Evolutionary conservation across 2,797 vertebrate genomes (phyloP), one percentile per base, ranked within the genome.

Genomic region (Acanthurus tractus): DNA sequence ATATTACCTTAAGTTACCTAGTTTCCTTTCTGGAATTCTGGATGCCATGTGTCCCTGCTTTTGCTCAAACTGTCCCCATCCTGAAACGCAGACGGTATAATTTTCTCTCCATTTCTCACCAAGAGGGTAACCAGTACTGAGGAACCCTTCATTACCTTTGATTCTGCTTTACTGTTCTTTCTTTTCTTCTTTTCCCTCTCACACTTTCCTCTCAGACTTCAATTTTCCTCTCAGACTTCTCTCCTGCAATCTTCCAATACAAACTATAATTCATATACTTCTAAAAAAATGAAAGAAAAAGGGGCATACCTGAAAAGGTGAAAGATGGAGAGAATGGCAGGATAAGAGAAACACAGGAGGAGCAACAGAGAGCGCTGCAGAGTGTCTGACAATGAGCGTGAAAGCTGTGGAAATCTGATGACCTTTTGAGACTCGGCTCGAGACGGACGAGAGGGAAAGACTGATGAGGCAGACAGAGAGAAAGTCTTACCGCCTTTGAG

Each of bases 401-500:
- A 79, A 71, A 40, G 2, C 45, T 78, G 38, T 15, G n/a, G 38
- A 63, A 71, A 82, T 48, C 22, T 57, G 68, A 62, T 64, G 55
- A 83, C 53, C 61, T 82, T 71, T 81, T 9, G 49, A 58, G 38
- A 20, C 18, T 59, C 34, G 25, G 72, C 62, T 59, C 6, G 34
- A 52, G 63, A 61, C 36, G 50, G 67, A 65, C 18, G 46, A 36
- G 55, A 75, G 44, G 38, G 45, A 66, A 53, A 54, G 38, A 44
- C 17, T 11, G 23, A 59, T 6, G 2, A 62, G 48, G 62, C 61
- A 17, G 36, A 63, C 13, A 5, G 52, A 65, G 48, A 57, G 54
- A 76, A 20, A 38, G 10, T 18, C 71, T 91, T 95, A 99, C 98
- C 98, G 97, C 91, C 96, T 96, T 55, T 98, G 95, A 0, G 91